A percentile compares a stretch with the other conserved stretches of the same genome.
Evolutionary conservation across 2,797 vertebrate species (phyloP).

Genomic region (Microctenopoma lineatum): DNA sequence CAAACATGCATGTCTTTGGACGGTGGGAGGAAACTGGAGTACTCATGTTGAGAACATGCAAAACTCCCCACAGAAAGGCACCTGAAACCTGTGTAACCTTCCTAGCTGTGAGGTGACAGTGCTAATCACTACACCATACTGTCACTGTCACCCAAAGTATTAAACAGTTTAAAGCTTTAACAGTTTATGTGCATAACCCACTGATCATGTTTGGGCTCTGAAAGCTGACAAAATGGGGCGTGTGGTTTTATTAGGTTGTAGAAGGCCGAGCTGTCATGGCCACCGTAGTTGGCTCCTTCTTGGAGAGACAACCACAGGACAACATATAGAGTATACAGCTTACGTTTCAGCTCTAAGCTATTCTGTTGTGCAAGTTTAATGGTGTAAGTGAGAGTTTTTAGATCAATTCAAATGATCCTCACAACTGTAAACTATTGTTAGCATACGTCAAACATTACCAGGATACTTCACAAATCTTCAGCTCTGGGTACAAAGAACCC

Average conservation of each 20-base stretch:
- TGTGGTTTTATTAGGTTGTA: background rate
- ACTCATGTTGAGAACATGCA: too few species aligned
- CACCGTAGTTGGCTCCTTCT: background rate
- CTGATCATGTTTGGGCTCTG: too few species aligned
- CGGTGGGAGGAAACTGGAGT: too few species aligned
- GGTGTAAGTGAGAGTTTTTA: conserved; percentile 12
- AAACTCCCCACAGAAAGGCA: too few species aligned
- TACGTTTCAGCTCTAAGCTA: background rate
- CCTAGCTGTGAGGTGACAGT: too few species aligned
- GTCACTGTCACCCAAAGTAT: too few species aligned
- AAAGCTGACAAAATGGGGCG: too few species aligned
- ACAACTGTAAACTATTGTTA: conserved; percentile 6
- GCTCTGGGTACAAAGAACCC: conserved; percentile 6
- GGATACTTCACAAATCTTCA: conserved; percentile 17
- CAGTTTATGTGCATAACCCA: too few species aligned
- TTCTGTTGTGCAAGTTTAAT: conserved; percentile 4
- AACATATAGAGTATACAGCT: background rate
- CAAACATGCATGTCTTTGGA: too few species aligned
- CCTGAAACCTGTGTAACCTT: too few species aligned
- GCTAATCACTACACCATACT: too few species aligned
- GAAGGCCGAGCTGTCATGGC: background rate
- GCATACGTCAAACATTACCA: conserved; percentile 2
- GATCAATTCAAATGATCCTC: background rate
- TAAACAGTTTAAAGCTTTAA: too few species aligned
- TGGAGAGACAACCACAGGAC: background rate